These are phyloP conservation scores for Andrena bicolor DNA, from an alignment of 2,888 invertebrate species.

Conservation along the genomic window DNA sequence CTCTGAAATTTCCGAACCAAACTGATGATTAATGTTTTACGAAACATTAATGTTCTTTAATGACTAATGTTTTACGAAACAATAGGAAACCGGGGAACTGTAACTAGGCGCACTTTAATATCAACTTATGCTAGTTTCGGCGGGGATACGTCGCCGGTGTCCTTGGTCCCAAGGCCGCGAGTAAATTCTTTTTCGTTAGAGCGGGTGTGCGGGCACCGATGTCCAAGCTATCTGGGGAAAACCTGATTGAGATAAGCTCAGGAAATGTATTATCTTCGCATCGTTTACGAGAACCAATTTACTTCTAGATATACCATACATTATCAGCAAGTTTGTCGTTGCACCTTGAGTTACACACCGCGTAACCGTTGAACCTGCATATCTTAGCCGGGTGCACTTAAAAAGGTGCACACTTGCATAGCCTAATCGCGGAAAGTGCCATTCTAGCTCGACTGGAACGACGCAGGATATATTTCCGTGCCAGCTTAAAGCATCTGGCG, in stretches of 20 bases:
- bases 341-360: constrained; percentile 8
- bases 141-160: not conserved
- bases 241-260: constrained; percentile 71
- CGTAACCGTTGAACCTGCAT: constrained; percentile 14
- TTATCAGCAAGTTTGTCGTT: constrained; percentile 27
- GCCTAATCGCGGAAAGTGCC: not conserved
- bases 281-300: constrained; percentile 47
- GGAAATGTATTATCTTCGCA: constrained; percentile 67
- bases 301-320: constrained; percentile 12
- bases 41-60: not conserved
- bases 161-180: constrained; percentile 9
- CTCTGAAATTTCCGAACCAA: constrained; percentile 2
- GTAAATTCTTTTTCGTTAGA: constrained; percentile 36
- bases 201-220: constrained; percentile 15
- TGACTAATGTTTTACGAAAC: not conserved
- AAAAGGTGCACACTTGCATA: not conserved
- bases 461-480: not conserved
- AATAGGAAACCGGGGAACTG: not conserved
- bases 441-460: not conserved
- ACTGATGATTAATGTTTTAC: not conserved
- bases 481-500: too few relatives aligned
- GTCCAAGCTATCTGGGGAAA: constrained; percentile 71
- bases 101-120: not conserved
- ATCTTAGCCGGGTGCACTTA: not conserved
- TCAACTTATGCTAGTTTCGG: too few relatives aligned